Evolutionary conservation across 2,888 invertebrate species (phyloP).

Genomic region (Lutraria lutraria): DNA sequence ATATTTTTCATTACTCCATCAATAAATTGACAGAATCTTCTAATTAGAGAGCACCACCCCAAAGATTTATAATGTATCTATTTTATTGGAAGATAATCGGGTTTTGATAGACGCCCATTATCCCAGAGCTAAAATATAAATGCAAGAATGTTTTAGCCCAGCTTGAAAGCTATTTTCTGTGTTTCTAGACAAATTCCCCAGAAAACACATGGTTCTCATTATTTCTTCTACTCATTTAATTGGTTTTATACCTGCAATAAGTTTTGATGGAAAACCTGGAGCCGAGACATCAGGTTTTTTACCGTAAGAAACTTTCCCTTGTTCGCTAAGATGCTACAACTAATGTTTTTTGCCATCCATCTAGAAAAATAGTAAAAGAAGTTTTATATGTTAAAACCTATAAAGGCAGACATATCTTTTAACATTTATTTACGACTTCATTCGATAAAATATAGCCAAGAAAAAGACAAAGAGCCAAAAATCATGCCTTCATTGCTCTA

Average conservation of each 20-base stretch:
- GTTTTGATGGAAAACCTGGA: conserved; percentile 37
- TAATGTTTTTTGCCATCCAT: conserved; percentile 10
- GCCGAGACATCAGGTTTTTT: background rate
- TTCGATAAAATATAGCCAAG: conserved; percentile 4
- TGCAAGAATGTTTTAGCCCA: conserved; percentile 51
- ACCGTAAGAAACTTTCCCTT: conserved; percentile 16
- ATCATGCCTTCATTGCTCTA: background rate
- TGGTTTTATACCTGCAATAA: conserved; percentile 44
- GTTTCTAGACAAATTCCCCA: conserved; percentile 42
- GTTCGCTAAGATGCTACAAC: background rate
- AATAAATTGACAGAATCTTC: conserved; percentile 39
- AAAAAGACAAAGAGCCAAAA: background rate
- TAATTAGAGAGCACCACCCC: conserved; percentile 61
- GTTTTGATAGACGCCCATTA: conserved; percentile 65
- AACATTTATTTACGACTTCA: conserved; percentile 15
- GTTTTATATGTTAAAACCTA: conserved; percentile 1
- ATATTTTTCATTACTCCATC: conserved; percentile 45
- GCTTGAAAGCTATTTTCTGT: conserved; percentile 38
- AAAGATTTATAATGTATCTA: conserved; percentile 67
- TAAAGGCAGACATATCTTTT: conserved; percentile 20
- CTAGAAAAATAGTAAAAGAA: conserved; percentile 31
- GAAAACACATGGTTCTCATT: conserved; percentile 59
- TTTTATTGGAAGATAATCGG: conserved; percentile 67
- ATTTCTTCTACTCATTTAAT: conserved; percentile 48
- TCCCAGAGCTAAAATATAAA: conserved; percentile 63